Conservation (phyloP, 2,888 invertebrate species). For the Caenorhabditis angaria region DNA sequence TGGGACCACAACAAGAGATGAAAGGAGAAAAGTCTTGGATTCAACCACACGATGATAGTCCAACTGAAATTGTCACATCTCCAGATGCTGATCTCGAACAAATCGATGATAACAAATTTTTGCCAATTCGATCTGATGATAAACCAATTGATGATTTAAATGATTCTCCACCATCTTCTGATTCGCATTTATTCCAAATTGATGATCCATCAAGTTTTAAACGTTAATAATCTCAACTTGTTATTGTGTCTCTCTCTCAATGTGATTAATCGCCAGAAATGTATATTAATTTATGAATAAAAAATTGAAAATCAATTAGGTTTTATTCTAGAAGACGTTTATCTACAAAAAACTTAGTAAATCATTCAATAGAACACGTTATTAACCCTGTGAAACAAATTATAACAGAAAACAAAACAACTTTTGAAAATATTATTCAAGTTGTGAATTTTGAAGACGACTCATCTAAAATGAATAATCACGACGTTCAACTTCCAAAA, state of each 20-base stretch:
- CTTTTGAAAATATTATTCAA: not conserved
- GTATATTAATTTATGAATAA: constrained; percentile 7
- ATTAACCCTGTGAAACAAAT: no score
- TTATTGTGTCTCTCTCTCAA: not conserved
- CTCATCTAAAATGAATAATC: not conserved
- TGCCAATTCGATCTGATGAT: constrained; percentile 48
- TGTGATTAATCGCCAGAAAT: not conserved
- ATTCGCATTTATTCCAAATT: constrained; percentile 50
- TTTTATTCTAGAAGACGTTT: not conserved
- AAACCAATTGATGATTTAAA: constrained; percentile 19
- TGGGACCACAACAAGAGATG: constrained; percentile 3
- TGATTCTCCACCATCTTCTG: not conserved
- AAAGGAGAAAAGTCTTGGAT: constrained; percentile 12
- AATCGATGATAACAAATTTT: constrained; percentile 42
- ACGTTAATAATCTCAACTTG: constrained; percentile 15
- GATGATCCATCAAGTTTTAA: constrained; percentile 50
- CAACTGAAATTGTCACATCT: constrained; percentile 14
- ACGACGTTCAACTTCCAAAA: not conserved
- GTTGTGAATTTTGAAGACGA: not conserved
- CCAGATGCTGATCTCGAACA: constrained; percentile 33
- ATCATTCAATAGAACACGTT: not conserved
- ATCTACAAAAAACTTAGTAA: not conserved
- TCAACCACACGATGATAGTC: constrained; percentile 9
- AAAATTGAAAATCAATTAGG: not conserved
- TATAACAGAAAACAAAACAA: not conserved